Base-by-base conservation (phyloP, 2,797 vertebrate species). In the Astyanax mexicanus region DNA sequence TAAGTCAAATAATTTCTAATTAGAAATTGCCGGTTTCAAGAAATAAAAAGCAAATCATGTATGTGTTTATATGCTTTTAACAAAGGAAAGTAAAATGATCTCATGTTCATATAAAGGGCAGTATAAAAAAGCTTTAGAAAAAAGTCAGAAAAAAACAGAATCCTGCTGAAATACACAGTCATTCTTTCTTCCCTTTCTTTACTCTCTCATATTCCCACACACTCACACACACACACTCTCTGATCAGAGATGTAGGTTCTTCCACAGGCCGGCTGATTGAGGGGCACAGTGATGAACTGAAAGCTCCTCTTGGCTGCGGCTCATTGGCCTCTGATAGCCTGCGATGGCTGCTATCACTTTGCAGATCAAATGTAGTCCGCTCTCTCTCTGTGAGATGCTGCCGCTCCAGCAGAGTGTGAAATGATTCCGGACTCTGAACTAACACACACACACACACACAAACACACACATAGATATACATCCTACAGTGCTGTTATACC, bases 301-400 rank as follows among this genome's bases (percentile, higher is more conserved):
- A 75, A 76, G 38, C 62, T 69, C 54, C 60, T 37, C 52, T 19
- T n/a, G 64, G 27, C 75, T 81, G 82, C 64, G 88, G 79, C 81
- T 89, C 88, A 88, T 86, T 88, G 84, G 80, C 61, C 79, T 74
- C 86, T 83, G 80, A 90, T 85, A 75, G 82, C 74, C 75, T 80
- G 76, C 74, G 61, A 68, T 81, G 64, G 62, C 79, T 81, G 83
- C 84, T 69, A 38, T 79, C 82, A 67, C 72, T 78, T 81, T 65
- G 74, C 81, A 86, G 86, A 86, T 88, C 87, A 84, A 78, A 84
- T 87, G 81, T 45, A 74, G 82, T 79, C 66, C 75, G 23, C 69
- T 58, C 79, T 81, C 58, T 80, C 66, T 65, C 21, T 1, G 40
- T 45, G 77, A 82, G 81, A 84, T 68, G 42, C 51, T 15, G n/a